Evolutionary conservation across 2,113 vertebrate genomes (phyloP), one percentile per base, ranked within the genome.

Genomic region (Loxodonta africana): DNA sequence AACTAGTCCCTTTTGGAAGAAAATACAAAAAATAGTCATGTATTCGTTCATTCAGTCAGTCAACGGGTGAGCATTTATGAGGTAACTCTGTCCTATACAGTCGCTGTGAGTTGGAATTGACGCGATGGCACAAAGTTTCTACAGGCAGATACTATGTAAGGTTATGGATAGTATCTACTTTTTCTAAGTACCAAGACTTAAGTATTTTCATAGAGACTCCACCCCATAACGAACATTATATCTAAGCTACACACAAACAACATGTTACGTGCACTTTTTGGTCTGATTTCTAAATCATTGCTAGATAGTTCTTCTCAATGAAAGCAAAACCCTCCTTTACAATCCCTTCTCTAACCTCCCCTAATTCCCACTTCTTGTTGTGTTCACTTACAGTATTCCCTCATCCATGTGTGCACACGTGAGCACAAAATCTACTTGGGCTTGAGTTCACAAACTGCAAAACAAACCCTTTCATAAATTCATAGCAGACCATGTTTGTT

Each of bases 211-310:
- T 15, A n/a, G 33, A 57, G 69, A 91, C 73, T 53, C 60, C 63
- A 69, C 11, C 37, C 41, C 41, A 44, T 48, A 78, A 65, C 46
- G n/a, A 83, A 23, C 57, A 51, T 71, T 76, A 69, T 71, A 77
- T n/a, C 76, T 80, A 73, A 93, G 46, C 21, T 84, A 90, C 15
- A 90, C 15, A 33, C 74, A 88, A 53, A 48, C 8, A 46, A 53
- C 10, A 6, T n/a, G 14, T 53, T n/a, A 51, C 41, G 15, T 74
- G 44, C 57, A 48, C 15, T 91, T 76, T 48, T 3, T 62, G n/a
- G 44, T 94, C 57, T 82, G 76, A 73, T 67, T 92, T 95, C 62
- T 92, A 81, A 86, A 90, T 87, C 51, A 53, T 63, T 62, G 90
- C 76, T 90, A 18, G 46, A 48, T 67, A 67, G 33, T 48, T 94